Percentiles rank a stretch among this genome's conserved stretches.
phyloP scores from a whole-genome alignment of 1,140 invertebrate genomes.

The Octopus sinensis region DNA sequence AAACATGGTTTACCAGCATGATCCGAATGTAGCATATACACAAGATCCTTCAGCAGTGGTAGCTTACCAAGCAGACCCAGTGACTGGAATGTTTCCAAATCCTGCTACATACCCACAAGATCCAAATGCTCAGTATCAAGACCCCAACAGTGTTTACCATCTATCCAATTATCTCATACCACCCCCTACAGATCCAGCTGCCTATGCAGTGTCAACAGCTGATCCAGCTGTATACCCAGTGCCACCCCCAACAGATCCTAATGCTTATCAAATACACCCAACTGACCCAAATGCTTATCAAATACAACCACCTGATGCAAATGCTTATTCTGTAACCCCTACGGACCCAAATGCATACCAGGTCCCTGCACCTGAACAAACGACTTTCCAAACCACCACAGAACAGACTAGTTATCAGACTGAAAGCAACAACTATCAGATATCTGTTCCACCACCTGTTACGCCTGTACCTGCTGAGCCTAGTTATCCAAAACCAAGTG shows the following conservation, averaged over 20 bases:
- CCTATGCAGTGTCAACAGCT: not conserved
- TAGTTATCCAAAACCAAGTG: not conserved
- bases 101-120: not conserved
- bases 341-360: not conserved
- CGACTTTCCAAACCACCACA: not conserved
- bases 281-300: not conserved
- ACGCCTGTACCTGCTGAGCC: not conserved
- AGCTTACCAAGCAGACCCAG: not conserved
- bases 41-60: not conserved
- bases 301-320: not conserved
- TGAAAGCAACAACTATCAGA: not conserved
- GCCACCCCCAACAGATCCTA: not conserved
- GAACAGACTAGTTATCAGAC: not conserved
- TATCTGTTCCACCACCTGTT: not conserved
- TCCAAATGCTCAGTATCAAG: not conserved
- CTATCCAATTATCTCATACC: not conserved
- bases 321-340: not conserved
- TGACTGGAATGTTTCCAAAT: not conserved
- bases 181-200: not conserved
- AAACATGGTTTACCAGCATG: not conserved
- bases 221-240: not conserved
- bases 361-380: not conserved
- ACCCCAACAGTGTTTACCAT: not conserved
- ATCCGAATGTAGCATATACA: not conserved
- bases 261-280: slow-evolving; percentile 1